Base-by-base conservation (phyloP, 2,888 invertebrate species). In the Augochlorella aurata region DNA sequence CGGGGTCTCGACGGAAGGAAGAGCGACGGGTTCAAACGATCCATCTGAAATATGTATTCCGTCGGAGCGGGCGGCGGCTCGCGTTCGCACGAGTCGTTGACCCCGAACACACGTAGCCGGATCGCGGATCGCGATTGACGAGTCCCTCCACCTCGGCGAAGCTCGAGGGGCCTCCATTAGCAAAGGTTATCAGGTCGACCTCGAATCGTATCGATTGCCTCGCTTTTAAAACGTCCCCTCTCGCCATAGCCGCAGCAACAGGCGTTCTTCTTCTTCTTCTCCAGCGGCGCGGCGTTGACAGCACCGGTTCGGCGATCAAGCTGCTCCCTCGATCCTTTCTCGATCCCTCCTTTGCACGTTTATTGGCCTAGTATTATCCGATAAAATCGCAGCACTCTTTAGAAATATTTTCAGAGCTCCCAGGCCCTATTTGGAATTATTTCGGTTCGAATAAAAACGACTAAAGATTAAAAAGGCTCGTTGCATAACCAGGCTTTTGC, bases 131-230 rank as follows among this genome's bases (percentile, higher is more conserved):
- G 85, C 81, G 83, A 83, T 77, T 83, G 85, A 85, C 87, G 80
- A 38, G 44, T 85, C 77, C 63, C 81, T 80, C 70, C 81, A 75
- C 68, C 73, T 79, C 77, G 87, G 63, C 84, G 79, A 72, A 72
- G 63, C 74, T 58, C 61, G 29, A 29, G 77, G 73, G 81, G 79
- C 65, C 71, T 85, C 85, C 83, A 88, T 89, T 90, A 87, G 87
- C 87, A 86, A 88, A 90, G 89, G 89, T 89, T 90, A 89, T 89
- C 89, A 72, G 84, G 83, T 84, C 88, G 89, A 89, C 89, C 90
- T 90, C 89, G 85, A 89, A 85, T 85, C 80, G 86, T 86, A 87
- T 87, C 87, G 87, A 87, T 87, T 83, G 86, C 67, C 75, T 76
- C 80, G 72, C 75, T 79, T 82, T 75, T 86, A 76, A 87, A 88